A percentile compares a stretch with the other conserved stretches of the same genome.
These are phyloP conservation scores for Marcusenius ussheri DNA, from an alignment of 2,113 vertebrate species.

Conservation along the genomic window DNA sequence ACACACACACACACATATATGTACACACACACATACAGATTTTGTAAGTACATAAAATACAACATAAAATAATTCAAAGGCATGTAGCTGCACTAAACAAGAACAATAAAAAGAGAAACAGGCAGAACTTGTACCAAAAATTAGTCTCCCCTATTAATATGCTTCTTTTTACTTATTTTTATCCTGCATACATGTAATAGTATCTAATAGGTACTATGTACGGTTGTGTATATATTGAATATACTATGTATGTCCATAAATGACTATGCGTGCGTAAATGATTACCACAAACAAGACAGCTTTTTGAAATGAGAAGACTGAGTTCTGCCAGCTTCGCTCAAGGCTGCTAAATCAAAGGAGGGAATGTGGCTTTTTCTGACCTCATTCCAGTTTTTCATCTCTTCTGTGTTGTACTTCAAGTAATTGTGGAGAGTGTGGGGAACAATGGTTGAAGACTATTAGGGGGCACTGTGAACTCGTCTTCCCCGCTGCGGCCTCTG, in stretches of 20 bases:
- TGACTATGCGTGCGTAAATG: not conserved
- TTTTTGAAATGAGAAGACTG: not conserved
- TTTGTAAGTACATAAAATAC: not conserved
- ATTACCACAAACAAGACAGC: not conserved
- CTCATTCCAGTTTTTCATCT: conserved; percentile 7
- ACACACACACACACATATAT: not conserved
- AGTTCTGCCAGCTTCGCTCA: not conserved
- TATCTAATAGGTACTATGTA: not conserved
- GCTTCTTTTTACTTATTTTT: not conserved
- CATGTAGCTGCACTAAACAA: not conserved
- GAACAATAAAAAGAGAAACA: not conserved
- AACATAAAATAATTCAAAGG: not conserved
- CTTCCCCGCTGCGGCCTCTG: conserved; percentile 9
- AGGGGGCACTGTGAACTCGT: not conserved
- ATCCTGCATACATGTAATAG: not conserved
- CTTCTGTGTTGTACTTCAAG: conserved; percentile 16
- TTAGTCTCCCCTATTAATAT: not conserved
- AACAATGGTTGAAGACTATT: conserved; percentile 16
- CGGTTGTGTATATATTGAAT: not conserved
- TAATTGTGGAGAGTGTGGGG: conserved; percentile 15
- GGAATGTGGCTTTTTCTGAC: not conserved
- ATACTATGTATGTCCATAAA: not conserved
- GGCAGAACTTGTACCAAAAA: not conserved
- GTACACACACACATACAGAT: not conserved
- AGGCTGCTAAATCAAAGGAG: conserved; percentile 7